Base-by-base conservation (phyloP, 2,888 invertebrate species). In the Strigamia transsilvanica region DNA sequence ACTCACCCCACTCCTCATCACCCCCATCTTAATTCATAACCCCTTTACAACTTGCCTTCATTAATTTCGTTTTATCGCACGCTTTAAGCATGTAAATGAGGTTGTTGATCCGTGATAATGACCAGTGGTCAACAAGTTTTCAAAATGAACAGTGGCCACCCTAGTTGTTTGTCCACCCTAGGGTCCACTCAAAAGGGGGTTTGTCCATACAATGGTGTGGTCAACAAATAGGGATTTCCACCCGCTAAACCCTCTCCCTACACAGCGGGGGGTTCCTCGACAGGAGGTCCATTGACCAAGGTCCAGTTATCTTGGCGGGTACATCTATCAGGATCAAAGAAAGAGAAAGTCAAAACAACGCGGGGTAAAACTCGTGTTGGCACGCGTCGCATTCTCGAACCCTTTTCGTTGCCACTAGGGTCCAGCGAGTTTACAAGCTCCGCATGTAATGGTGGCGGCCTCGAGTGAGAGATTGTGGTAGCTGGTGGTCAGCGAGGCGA, bases 191-290 rank as follows among this genome's bases (percentile, higher is more conserved):
- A 66, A 66, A 66, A 21, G 61, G 23, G 61, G 21, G 61, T 66
- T 23, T 66, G 61, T 66, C 61, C 61, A 66, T 66, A n/a, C 61
- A 66, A 66, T 66, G 61, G 61, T 66, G 61, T 66, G 61, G 61
- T 66, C 61, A 66, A 66, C 61, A 66, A 66, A 66, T 66, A 66
- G 61, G 61, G 61, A 66, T 66, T 66, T 66, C 0, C 61, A 66
- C 61, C 61, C 61, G 61, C 61, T 66, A 66, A 66, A 66, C 61
- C 61, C 61, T 66, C 61, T 66, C 61, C 61, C 61, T 66, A 66
- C 61, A 66, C 61, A 0, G 61, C 61, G 12, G 61, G 61, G 61
- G 21, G 51, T 51, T 2, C 23, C 61, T 5, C 61, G 12, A 66
- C 23, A 18, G 61, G 61, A 23, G 4, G 61, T 66, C 61, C 61